Evolutionary conservation across 2,888 invertebrate genomes (phyloP).

Genomic region (Leptinotarsa tumamoca): DNA sequence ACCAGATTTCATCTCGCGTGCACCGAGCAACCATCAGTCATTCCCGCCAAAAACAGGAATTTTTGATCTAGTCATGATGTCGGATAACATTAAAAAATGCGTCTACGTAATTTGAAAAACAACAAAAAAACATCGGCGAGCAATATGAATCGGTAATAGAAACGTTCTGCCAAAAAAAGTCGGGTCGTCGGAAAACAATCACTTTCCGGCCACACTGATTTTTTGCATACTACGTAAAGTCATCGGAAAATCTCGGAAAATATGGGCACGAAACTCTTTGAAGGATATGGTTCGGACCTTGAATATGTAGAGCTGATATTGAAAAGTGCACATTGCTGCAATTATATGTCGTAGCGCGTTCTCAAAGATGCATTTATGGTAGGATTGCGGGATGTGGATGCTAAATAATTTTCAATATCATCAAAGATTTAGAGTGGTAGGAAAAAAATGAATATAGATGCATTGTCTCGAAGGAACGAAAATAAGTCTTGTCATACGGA

Average conservation of each 20-base stretch:
- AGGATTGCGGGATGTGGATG: neutral
- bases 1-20: neutral
- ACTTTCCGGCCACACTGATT: constrained; percentile 16
- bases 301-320: neutral
- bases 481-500: too few species aligned
- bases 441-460: too few species aligned
- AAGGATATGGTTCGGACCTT: neutral
- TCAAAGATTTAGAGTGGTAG: too few species aligned
- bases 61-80: constrained; percentile 22
- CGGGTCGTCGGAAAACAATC: constrained; percentile 4
- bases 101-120: constrained; percentile 14
- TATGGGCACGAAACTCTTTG: neutral
- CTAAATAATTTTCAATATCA: neutral
- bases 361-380: neutral
- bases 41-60: constrained; percentile 23
- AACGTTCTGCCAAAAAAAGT: neutral
- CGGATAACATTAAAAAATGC: constrained; percentile 10
- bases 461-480: too few species aligned
- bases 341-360: neutral
- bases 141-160: constrained; percentile 14
- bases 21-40: constrained; percentile 18
- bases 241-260: constrained; percentile 8
- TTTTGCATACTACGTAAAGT: neutral
- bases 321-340: neutral
- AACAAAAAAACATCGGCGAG: constrained; percentile 13